A percentile compares a stretch with the other conserved stretches of the same genome.
These are phyloP conservation scores for Astreopora myriophthalma DNA, from an alignment of 64 coral and sea anemone genomes.

Conservation along the genomic window DNA sequence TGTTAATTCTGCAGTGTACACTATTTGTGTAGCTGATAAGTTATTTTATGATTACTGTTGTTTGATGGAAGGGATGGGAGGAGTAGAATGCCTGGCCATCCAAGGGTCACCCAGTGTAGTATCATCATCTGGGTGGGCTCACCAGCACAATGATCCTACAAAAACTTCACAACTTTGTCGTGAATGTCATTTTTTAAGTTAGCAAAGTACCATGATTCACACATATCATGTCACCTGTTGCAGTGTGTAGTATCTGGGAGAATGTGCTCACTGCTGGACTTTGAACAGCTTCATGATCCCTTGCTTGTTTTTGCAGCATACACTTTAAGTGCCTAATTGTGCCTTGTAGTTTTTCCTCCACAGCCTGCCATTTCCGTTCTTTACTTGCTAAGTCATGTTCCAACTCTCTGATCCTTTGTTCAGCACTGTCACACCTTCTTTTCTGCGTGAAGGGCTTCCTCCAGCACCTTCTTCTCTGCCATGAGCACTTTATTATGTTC, in stretches of 20 bases:
- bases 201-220: background rate
- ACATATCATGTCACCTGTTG: background rate
- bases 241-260: background rate
- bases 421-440: background rate
- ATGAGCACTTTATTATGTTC: background rate
- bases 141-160: no score
- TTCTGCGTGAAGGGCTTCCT: background rate
- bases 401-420: background rate
- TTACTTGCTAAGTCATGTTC: background rate
- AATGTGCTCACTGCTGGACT: background rate
- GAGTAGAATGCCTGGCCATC: no score
- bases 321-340: background rate
- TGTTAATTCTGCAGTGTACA: no score
- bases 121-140: no score
- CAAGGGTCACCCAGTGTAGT: no score
- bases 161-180: no score
- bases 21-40: no score
- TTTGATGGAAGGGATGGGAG: no score
- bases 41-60: no score
- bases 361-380: background rate
- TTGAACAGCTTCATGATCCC: background rate
- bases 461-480: background rate
- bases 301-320: background rate
- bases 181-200: no score
- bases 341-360: background rate